These are phyloP conservation scores for Pecten maximus DNA, from an alignment of 2,888 invertebrate genomes.

Conservation along the genomic window DNA sequence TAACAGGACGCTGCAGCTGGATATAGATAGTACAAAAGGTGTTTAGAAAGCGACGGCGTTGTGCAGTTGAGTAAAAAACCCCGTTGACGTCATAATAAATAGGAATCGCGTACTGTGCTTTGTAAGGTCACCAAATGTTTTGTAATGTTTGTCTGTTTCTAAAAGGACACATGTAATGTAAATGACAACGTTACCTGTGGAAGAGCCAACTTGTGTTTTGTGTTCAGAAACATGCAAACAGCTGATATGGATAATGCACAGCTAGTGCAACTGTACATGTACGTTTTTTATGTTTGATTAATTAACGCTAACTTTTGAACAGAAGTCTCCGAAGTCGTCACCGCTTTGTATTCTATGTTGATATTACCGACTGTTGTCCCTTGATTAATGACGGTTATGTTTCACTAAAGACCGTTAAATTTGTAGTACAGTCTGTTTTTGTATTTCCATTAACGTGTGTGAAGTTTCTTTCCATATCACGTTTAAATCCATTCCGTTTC, in stretches of 20 bases:
- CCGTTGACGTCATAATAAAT: not conserved
- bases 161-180: not conserved
- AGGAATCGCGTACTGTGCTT: not conserved
- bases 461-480: not conserved
- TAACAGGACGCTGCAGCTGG: not conserved
- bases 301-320: not conserved
- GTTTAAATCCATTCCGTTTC: constrained; percentile 4
- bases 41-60: not conserved
- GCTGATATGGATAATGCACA: not conserved
- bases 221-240: not conserved
- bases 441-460: not conserved
- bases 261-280: not conserved
- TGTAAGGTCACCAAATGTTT: not conserved
- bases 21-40: not conserved
- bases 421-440: not conserved
- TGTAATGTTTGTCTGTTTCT: not conserved
- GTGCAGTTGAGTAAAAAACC: not conserved
- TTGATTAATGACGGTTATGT: too few relatives aligned
- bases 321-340: not conserved
- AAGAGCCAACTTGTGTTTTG: not conserved
- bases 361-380: too few relatives aligned
- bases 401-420: not conserved
- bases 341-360: too few relatives aligned
- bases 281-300: not conserved
- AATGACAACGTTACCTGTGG: not conserved